These are phyloP conservation scores for Druon quercuslanigerum DNA, from an alignment of 1,140 invertebrate genomes.

Conservation along the genomic window DNA sequence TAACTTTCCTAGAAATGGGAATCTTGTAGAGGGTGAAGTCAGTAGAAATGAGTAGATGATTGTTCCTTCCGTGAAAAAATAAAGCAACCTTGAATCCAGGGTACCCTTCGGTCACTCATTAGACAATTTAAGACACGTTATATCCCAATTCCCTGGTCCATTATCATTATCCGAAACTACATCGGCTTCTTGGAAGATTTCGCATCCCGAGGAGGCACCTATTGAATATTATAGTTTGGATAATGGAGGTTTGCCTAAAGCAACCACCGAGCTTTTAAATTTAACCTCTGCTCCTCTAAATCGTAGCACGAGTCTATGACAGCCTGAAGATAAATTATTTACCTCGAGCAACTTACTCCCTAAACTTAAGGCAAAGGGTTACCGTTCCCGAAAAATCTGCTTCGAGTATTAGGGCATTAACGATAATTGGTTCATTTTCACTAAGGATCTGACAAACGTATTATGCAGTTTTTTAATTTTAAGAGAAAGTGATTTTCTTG, in stretches of 20 bases:
- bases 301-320: constrained; percentile 6
- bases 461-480: too few relatives aligned
- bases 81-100: constrained; percentile 57
- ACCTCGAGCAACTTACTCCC: too few relatives aligned
- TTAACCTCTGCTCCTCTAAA: constrained; percentile 5
- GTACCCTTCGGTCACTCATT: constrained; percentile 71
- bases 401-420: too few relatives aligned
- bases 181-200: constrained; percentile 65
- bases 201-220: constrained; percentile 46
- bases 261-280: constrained; percentile 22
- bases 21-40: constrained; percentile 43
- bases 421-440: too few relatives aligned
- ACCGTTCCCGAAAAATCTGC: too few relatives aligned
- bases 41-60: constrained; percentile 26
- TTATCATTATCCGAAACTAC: constrained; percentile 70
- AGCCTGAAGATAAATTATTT: not conserved
- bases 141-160: constrained; percentile 70
- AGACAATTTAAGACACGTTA: constrained; percentile 75
- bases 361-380: too few relatives aligned
- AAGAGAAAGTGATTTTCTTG: too few relatives aligned
- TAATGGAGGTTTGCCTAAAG: constrained; percentile 60
- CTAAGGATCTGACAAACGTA: too few relatives aligned
- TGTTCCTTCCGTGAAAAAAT: constrained; percentile 55
- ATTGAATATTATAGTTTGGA: constrained; percentile 65
- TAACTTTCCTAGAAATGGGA: constrained; percentile 35